Evolutionary conservation across 2,113 vertebrate species (phyloP).

Genomic region (Microtus pennsylvanicus): DNA sequence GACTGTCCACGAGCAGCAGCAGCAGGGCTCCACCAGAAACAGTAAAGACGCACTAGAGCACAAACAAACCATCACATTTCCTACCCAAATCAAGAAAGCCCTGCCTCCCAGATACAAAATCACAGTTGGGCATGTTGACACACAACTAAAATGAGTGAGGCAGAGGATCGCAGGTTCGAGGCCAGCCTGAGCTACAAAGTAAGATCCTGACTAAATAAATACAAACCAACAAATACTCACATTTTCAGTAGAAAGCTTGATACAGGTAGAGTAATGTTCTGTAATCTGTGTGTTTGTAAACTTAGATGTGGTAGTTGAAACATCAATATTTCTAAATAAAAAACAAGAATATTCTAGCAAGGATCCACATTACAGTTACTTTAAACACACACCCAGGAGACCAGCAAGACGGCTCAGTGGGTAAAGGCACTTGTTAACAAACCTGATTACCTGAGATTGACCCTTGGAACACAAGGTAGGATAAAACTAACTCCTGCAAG

Average conservation of each 20-base stretch:
- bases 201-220: neutral
- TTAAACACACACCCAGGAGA: neutral
- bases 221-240: constrained; percentile 87
- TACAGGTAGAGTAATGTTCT: constrained; percentile 97
- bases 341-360: neutral
- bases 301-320: constrained; percentile 83
- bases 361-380: neutral
- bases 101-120: neutral
- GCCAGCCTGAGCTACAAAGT: neutral
- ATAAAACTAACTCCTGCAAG: neutral
- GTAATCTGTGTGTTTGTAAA: constrained; percentile 94
- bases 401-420: neutral
- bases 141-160: neutral
- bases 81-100: neutral
- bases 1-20: neutral
- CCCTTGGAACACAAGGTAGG: neutral
- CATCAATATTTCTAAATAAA: constrained; percentile 77
- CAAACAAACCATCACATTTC: neutral
- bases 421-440: neutral
- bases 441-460: neutral
- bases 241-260: constrained; percentile 96
- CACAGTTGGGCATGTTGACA: neutral
- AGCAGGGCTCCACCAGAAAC: neutral
- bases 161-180: neutral
- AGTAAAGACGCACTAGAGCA: neutral